These are phyloP conservation scores for Chamaetylas fuelleborni DNA, from an alignment of 2,113 vertebrate genomes.

Conservation along the genomic window DNA sequence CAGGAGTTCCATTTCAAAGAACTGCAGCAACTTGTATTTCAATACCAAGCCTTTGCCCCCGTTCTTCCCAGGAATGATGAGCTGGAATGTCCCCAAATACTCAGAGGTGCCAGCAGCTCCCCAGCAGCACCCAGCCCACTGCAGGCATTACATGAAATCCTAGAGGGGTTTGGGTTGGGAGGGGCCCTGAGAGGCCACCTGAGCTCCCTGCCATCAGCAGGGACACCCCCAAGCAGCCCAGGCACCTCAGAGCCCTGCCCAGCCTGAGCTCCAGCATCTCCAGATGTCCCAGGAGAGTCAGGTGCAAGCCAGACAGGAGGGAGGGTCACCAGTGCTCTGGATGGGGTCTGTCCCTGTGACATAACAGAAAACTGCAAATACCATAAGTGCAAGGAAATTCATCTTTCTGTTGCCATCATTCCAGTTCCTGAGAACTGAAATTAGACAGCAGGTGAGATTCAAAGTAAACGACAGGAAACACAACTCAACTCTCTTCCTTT, in stretches of 20 bases:
- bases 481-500: neutral
- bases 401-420: neutral
- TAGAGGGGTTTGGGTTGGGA: neutral
- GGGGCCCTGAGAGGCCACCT: neutral
- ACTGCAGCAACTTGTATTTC: neutral
- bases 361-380: neutral
- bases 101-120: neutral
- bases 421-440: neutral
- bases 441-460: neutral
- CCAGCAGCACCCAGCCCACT: neutral
- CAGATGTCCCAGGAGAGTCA: neutral
- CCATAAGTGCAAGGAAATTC: neutral
- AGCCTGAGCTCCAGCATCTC: neutral
- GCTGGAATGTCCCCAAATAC: neutral
- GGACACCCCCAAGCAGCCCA: neutral
- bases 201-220: neutral
- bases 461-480: neutral
- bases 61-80: neutral
- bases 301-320: neutral
- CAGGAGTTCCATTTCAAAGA: neutral
- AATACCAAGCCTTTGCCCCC: neutral
- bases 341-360: neutral
- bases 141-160: neutral
- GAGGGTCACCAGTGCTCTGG: neutral
- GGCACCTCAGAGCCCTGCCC: neutral